Conservation (phyloP, 2,797 vertebrate species). For the Poeciliopsis gracilis region DNA sequence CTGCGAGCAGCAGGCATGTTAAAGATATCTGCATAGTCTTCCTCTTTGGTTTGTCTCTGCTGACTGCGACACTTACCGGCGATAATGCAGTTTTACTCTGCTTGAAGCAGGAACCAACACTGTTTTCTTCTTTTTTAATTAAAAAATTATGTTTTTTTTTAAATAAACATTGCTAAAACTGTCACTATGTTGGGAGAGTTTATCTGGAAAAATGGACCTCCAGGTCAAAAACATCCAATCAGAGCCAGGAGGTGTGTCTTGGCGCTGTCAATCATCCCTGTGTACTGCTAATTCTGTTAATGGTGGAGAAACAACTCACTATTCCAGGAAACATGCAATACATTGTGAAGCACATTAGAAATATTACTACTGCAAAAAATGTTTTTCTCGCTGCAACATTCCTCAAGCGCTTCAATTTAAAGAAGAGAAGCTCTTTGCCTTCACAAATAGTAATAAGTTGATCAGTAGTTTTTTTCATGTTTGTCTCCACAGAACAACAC, state of each 20-base stretch:
- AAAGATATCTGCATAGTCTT: not conserved
- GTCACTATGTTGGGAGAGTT: no score
- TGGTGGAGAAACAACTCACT: no score
- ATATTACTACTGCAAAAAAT: not conserved
- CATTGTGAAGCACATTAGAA: not conserved
- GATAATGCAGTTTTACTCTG: not conserved
- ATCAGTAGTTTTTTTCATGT: constrained; percentile 25
- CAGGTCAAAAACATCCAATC: no score
- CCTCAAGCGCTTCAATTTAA: not conserved
- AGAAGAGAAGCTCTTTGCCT: not conserved
- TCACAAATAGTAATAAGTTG: not conserved
- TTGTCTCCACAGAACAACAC: constrained; percentile 86
- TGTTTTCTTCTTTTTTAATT: not conserved
- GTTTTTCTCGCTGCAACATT: not conserved
- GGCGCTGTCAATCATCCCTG: no score
- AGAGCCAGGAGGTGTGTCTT: no score
- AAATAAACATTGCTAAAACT: no score
- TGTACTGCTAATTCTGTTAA: no score
- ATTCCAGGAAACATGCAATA: not conserved
- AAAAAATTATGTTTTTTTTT: no score
- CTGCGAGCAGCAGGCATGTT: constrained; percentile 26
- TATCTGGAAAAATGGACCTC: no score
- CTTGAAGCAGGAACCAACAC: not conserved
- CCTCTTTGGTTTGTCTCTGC: not conserved
- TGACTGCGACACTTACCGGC: not conserved